phyloP scores from a whole-genome alignment of 2,888 invertebrate genomes.

The Baccha elongata region DNA sequence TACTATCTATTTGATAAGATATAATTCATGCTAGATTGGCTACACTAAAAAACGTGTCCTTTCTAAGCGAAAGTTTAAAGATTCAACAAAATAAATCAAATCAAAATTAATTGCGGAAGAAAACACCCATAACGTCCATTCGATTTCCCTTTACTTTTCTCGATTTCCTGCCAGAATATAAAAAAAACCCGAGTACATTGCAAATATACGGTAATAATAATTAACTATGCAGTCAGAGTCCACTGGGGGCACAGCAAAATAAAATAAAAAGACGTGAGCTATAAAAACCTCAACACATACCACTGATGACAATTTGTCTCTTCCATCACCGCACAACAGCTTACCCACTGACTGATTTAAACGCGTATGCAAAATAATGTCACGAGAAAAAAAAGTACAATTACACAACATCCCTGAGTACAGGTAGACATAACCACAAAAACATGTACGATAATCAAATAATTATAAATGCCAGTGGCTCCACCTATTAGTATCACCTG shows the following conservation, averaged over 20 bases:
- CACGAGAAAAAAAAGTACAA: constrained; percentile 22
- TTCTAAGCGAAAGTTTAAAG: too few species aligned
- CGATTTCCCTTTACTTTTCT: constrained; percentile 64
- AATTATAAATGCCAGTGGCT: constrained; percentile 44
- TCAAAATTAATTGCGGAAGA: constrained; percentile 65
- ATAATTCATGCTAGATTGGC: too few species aligned
- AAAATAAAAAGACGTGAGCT: constrained; percentile 17
- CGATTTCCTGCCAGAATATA: constrained; percentile 51
- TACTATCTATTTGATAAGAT: too few species aligned
- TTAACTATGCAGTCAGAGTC: constrained; percentile 61
- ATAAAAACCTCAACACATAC: constrained; percentile 24
- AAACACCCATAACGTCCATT: constrained; percentile 40
- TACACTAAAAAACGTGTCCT: too few species aligned
- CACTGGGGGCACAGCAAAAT: not conserved
- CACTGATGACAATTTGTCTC: constrained; percentile 43
- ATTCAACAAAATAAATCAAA: too few species aligned
- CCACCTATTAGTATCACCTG: constrained; percentile 41
- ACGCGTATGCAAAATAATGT: constrained; percentile 56
- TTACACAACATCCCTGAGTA: constrained; percentile 39
- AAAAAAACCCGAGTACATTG: constrained; percentile 3
- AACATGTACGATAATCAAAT: constrained; percentile 38
- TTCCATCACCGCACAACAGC: constrained; percentile 4
- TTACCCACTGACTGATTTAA: constrained; percentile 61
- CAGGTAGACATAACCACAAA: constrained; percentile 11
- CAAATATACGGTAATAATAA: constrained; percentile 36